Conservation (phyloP, 2,113 vertebrate species). For the Mustela lutreola region DNA sequence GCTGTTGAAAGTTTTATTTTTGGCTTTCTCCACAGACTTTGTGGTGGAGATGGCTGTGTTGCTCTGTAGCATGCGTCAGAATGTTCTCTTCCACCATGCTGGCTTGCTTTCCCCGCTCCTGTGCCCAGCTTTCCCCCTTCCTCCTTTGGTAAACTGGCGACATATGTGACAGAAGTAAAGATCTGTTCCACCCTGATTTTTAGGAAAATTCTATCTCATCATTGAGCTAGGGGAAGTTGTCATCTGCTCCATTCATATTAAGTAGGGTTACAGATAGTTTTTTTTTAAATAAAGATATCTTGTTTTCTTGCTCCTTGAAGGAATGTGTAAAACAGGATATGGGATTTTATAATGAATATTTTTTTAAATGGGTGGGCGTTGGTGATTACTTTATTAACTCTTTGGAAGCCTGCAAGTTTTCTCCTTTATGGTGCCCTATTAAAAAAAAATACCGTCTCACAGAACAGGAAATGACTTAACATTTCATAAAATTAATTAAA, state of each 20-base stretch:
- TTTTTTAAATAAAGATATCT: background rate
- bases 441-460: background rate
- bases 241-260: conserved; percentile 31
- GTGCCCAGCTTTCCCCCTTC: background rate
- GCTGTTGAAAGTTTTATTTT: background rate
- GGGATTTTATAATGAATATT: conserved; percentile 45
- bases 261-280: conserved; percentile 26
- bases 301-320: conserved; percentile 35
- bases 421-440: conserved; percentile 15
- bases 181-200: conserved; percentile 8
- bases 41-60: background rate
- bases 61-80: background rate
- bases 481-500: conserved; percentile 45
- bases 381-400: conserved; percentile 17
- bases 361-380: background rate
- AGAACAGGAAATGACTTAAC: background rate
- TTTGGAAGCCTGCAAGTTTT: background rate
- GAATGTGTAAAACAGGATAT: conserved; percentile 15
- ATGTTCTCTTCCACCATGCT: background rate
- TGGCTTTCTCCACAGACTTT: background rate
- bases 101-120: background rate
- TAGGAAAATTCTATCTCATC: conserved; percentile 43
- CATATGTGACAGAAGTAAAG: background rate
- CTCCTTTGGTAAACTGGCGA: background rate
- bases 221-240: background rate